Percentiles rank a stretch among this genome's conserved stretches.
Evolutionary conservation across 2,888 invertebrate genomes (phyloP).

Genomic region (Spilarctia lutea): DNA sequence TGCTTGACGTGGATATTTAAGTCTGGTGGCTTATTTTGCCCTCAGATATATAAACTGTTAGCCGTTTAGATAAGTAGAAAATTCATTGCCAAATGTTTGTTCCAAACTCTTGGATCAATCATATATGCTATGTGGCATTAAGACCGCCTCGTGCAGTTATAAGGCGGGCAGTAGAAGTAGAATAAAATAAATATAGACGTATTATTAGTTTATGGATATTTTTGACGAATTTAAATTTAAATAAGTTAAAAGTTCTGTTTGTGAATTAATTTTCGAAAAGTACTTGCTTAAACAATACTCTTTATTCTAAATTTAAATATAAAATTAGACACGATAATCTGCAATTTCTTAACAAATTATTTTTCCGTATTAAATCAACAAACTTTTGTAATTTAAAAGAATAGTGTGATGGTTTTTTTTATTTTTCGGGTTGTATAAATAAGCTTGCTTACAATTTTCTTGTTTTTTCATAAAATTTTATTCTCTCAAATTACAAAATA

Average conservation of each 20-base stretch:
- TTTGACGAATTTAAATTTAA: background rate
- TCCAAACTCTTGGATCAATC: too few relatives aligned
- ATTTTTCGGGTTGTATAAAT: background rate
- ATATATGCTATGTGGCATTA: too few relatives aligned
- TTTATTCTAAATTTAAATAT: background rate
- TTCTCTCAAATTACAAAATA: slow-evolving; percentile 10
- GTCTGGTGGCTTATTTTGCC: slow-evolving; percentile 6
- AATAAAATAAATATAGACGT: too few relatives aligned
- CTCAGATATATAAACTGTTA: slow-evolving; percentile 5
- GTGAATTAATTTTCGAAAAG: background rate
- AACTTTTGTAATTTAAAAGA: background rate
- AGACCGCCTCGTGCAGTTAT: too few relatives aligned
- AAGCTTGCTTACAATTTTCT: background rate
- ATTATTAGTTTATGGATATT: background rate
- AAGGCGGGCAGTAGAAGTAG: too few relatives aligned
- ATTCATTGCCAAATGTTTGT: too few relatives aligned
- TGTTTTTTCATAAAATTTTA: background rate
- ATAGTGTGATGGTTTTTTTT: background rate
- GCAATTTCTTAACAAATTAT: background rate
- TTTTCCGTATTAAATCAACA: background rate
- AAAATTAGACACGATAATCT: background rate
- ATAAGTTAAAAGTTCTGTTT: background rate
- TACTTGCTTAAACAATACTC: too few relatives aligned
- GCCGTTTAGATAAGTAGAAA: background rate
- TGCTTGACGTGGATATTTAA: background rate